Evolutionary conservation across 2,113 vertebrate species (phyloP).

Genomic region (Cyanoderma ruficeps): DNA sequence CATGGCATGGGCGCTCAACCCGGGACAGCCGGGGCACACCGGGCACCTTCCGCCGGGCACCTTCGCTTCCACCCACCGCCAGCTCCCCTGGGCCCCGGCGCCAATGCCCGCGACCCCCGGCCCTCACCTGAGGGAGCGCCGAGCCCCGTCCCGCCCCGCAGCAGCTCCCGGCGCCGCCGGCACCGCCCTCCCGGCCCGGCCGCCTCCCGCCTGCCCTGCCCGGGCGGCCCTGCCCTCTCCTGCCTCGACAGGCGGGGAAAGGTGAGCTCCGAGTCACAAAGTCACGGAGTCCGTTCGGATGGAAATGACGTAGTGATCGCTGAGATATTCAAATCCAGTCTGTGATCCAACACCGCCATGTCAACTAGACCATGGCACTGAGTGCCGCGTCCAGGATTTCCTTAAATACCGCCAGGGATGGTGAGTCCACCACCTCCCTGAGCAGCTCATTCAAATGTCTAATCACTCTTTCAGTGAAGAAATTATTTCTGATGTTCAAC

Average conservation of each 20-base stretch:
- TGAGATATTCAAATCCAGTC: not conserved
- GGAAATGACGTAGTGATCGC: not conserved
- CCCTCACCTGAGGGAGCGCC: not conserved
- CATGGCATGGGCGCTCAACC: not conserved
- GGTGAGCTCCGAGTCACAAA: accelerated
- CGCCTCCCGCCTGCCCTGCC: not conserved
- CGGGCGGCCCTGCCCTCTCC: not conserved
- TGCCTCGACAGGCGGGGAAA: accelerated
- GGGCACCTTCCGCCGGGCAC: not conserved
- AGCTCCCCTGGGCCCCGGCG: no score
- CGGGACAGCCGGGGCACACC: not conserved
- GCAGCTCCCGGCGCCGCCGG: not conserved
- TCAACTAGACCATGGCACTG: not conserved
- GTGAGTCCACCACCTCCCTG: not conserved
- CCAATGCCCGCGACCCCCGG: not conserved
- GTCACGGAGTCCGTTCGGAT: accelerated
- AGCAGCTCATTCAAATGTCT: not conserved
- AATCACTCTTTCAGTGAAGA: not conserved
- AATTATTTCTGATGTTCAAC: not conserved
- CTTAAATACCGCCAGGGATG: not conserved
- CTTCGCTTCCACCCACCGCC: not conserved
- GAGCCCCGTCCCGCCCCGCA: not conserved
- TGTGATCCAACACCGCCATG: not conserved
- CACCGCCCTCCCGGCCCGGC: not conserved
- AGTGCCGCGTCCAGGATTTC: not conserved